A percentile compares a stretch with the other conserved stretches of the same genome.
Evolutionary conservation across 2,797 vertebrate genomes (phyloP).

Genomic region (Smutsia temminckii): DNA sequence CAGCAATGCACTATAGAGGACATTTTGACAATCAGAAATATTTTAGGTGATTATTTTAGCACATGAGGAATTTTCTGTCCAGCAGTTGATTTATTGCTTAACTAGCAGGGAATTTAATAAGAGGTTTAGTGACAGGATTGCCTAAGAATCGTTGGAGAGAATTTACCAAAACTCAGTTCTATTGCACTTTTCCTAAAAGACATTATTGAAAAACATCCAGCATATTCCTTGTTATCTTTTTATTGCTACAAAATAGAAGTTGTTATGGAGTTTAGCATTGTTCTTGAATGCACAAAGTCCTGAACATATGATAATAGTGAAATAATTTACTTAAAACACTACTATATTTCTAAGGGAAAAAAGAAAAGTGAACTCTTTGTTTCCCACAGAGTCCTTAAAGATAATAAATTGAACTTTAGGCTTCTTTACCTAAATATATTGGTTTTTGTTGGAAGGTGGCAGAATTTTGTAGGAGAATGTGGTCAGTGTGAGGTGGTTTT

Average conservation of each 20-base stretch:
- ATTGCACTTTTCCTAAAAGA: background rate
- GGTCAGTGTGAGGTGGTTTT: background rate
- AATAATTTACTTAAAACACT: background rate
- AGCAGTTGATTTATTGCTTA: conserved; percentile 10
- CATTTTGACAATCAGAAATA: conserved; percentile 37
- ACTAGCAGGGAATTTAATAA: background rate
- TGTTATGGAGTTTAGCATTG: background rate
- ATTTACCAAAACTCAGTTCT: background rate
- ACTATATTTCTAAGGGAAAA: background rate
- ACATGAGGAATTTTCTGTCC: background rate
- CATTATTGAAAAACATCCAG: background rate
- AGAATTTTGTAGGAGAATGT: background rate
- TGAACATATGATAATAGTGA: background rate
- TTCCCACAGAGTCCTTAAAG: background rate
- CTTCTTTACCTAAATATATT: background rate
- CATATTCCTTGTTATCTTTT: background rate
- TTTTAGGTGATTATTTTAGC: background rate
- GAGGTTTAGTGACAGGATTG: background rate
- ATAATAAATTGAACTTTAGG: background rate
- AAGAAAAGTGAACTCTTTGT: background rate
- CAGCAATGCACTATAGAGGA: background rate
- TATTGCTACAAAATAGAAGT: background rate
- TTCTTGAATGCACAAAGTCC: background rate
- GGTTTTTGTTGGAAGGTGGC: background rate
- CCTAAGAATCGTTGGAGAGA: background rate